Conservation (phyloP, 53 echinoderm and acorn worm genomes). For the Patiria pectinifera region DNA sequence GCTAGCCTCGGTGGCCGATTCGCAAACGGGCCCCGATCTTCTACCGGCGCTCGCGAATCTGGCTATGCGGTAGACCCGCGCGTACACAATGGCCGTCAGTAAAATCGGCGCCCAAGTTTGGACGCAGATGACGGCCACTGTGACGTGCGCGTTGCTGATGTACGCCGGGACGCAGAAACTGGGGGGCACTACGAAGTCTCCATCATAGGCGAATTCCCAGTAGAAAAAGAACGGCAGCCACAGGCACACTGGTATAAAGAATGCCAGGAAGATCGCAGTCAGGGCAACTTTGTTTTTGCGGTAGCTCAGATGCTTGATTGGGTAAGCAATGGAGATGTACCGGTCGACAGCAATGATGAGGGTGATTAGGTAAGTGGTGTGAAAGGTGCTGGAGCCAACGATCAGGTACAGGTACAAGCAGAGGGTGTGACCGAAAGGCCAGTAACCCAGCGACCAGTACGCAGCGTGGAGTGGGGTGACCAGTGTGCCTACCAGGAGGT, state of each 20-base stretch:
- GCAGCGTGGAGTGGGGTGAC: not conserved
- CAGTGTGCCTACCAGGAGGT: not conserved
- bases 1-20: not conserved
- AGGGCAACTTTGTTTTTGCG: not conserved
- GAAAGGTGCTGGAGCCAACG: not conserved
- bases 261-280: not conserved
- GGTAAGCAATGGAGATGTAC: constrained; percentile 4
- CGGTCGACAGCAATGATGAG: not conserved
- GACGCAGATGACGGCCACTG: not conserved
- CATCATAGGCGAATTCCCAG: not conserved
- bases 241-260: not conserved
- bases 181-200: not conserved
- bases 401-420: not conserved
- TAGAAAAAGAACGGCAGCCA: constrained; percentile 2
- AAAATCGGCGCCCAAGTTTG: constrained; percentile 5
- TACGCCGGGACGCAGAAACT: not conserved
- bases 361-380: not conserved
- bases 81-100: not conserved
- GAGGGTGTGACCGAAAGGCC: not conserved
- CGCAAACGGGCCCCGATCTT: too few species aligned
- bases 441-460: constrained; percentile 16
- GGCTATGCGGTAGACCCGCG: not conserved
- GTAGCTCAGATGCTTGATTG: not conserved
- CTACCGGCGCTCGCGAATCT: not conserved
- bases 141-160: not conserved